Base-by-base conservation (phyloP, 2,888 invertebrate genomes). In the Ectemnius lituratus region DNA sequence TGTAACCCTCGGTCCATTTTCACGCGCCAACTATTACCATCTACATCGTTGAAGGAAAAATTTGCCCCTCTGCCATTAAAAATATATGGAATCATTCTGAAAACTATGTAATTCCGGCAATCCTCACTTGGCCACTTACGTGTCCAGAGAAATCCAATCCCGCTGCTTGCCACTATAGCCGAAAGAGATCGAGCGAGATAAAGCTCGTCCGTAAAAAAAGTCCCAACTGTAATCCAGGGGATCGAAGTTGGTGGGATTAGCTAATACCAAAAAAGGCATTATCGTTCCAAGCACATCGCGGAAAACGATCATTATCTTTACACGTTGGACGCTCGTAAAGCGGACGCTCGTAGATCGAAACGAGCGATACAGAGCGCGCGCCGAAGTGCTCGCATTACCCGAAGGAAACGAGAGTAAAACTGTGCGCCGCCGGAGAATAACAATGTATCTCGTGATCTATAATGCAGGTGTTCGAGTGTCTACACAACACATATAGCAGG, bases 1-100 rank as follows among this genome's bases (percentile, higher is more conserved):
- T 46, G 67, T 64, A 71, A 68, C 63, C 72, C 60, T 57, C 67
- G 45, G 63, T 70, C 67, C 59, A 78, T 78, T 78, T 75, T 79
- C 72, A 68, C 76, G 76, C 77, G 69, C 66, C 66, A 75, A 76
- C 71, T 67, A 71, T 64, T 71, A 16, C 52, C 4, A n/a, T 6
- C 37, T 11, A 37, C 37, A 37, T 6, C 37, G 8, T 1, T 0
- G 3, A 37, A 8, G 37, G 8, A 37, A 11, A 37, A 37, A 37
- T 37, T 37, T 6, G 37, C 8, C 37, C 8, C 37, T 37, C 0
- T 8, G 8, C 37, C 37, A 8, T 37, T 37, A 37, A 37, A 37
- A 37, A 11, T 37, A 37, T 37, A 37, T 11, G 37, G 37, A 37
- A 37, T 6, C 11, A 11, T 11, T 11, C 37, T 37, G 37, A 11